Evolutionary conservation across 2,113 vertebrate species (phyloP).

Genomic region (Panthera tigris): DNA sequence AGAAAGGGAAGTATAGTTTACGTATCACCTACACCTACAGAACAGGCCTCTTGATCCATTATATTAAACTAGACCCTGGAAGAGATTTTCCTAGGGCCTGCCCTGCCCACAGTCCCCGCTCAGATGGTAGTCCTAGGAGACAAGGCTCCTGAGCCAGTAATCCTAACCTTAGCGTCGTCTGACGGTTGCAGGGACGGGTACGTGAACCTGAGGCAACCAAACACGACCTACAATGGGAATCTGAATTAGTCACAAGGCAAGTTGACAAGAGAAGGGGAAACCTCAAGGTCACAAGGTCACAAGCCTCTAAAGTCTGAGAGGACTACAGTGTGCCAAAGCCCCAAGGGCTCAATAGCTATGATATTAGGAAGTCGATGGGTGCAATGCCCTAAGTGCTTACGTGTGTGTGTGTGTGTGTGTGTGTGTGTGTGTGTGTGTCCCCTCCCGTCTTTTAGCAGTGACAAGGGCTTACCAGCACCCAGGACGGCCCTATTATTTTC

Average conservation of each 20-base stretch:
- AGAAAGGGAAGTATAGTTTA: not conserved
- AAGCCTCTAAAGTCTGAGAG: not conserved
- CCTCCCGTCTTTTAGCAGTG: not conserved
- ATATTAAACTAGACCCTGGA: not conserved
- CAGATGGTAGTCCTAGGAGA: not conserved
- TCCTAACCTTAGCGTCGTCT: not conserved
- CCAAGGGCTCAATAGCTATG: not conserved
- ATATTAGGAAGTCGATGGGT: not conserved
- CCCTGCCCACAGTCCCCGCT: not conserved
- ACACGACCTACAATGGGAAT: not conserved
- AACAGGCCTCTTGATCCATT: not conserved
- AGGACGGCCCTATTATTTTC: not conserved
- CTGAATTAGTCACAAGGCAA: not conserved
- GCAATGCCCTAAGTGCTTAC: not conserved
- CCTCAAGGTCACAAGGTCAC: not conserved
- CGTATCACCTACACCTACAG: not conserved
- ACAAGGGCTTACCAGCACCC: not conserved
- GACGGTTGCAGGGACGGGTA: not conserved
- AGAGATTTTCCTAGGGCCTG: not conserved
- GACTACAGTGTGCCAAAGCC: not conserved
- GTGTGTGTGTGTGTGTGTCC: not conserved
- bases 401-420: too few species aligned
- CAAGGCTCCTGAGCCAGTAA: not conserved
- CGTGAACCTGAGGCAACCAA: not conserved
- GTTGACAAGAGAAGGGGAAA: not conserved